Evolutionary conservation across 2,888 invertebrate species (phyloP).

Genomic region (Teinopalpus imperialis): DNA sequence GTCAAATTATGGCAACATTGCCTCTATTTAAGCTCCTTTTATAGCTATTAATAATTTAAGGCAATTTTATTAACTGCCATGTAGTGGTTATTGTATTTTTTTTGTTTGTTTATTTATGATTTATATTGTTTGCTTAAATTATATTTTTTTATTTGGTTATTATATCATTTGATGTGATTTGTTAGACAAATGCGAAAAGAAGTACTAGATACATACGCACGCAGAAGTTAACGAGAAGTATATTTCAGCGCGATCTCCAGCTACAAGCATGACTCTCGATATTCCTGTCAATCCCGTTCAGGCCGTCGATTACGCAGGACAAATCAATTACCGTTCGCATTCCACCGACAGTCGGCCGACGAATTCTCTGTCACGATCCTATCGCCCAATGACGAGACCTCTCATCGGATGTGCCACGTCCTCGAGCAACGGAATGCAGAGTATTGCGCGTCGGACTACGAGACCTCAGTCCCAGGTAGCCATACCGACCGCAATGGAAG

Average conservation of each 20-base stretch:
- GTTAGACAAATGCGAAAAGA: too few species aligned
- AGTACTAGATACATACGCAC: background rate
- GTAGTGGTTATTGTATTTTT: too few species aligned
- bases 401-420: constrained; percentile 56
- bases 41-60: background rate
- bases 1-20: constrained; percentile 6
- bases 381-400: constrained; percentile 66
- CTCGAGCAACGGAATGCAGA: constrained; percentile 55
- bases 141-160: too few species aligned
- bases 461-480: constrained; percentile 54
- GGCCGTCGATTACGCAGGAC: constrained; percentile 74
- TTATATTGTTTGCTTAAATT: too few species aligned
- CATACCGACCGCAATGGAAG: constrained; percentile 62
- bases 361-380: constrained; percentile 77
- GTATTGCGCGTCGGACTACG: constrained; percentile 52
- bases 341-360: constrained; percentile 68
- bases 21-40: constrained; percentile 11
- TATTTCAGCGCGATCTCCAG: constrained; percentile 27
- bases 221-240: constrained; percentile 21
- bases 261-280: constrained; percentile 55
- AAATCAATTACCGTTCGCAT: constrained; percentile 79
- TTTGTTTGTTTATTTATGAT: too few species aligned
- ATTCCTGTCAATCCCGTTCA: constrained; percentile 68
- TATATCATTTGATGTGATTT: too few species aligned
- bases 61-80: background rate